Percentiles rank a stretch among this genome's conserved stretches.
These are phyloP conservation scores for Brienomyrus brachyistius DNA, from an alignment of 2,113 vertebrate species.

Conservation along the genomic window DNA sequence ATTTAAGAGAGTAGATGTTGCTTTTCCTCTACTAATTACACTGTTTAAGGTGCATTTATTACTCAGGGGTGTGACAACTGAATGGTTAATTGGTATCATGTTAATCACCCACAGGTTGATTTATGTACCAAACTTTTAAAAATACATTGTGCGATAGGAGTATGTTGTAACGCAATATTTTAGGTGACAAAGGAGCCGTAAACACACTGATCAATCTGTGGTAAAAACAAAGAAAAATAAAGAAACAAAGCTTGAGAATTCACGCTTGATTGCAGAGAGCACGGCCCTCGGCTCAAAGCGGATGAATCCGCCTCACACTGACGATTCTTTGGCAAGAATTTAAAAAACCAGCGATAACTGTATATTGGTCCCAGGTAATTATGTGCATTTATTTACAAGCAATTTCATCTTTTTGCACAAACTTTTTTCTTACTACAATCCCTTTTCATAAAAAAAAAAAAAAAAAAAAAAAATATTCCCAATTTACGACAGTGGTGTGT, in stretches of 20 bases:
- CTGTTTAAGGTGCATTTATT: not conserved
- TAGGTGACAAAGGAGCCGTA: not conserved
- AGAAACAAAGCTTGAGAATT: not conserved
- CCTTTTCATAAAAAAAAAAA: not conserved
- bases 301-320: not conserved
- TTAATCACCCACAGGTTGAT: not conserved
- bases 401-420: not conserved
- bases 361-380: not conserved
- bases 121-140: not conserved
- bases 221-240: not conserved
- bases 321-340: slow-evolving; percentile 12
- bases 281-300: not conserved
- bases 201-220: not conserved
- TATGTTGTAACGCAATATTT: not conserved
- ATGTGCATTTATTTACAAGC: not conserved
- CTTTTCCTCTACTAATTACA: not conserved
- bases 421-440: not conserved
- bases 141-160: not conserved
- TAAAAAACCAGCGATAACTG: not conserved
- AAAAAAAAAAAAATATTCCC: not conserved
- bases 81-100: not conserved
- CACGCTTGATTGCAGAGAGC: not conserved
- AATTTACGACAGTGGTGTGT: not conserved
- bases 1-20: not conserved
- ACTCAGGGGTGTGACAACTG: not conserved